Evolutionary conservation across 2,113 vertebrate species (phyloP), one percentile per base, ranked within the genome.

Genomic region (Apus apus): DNA sequence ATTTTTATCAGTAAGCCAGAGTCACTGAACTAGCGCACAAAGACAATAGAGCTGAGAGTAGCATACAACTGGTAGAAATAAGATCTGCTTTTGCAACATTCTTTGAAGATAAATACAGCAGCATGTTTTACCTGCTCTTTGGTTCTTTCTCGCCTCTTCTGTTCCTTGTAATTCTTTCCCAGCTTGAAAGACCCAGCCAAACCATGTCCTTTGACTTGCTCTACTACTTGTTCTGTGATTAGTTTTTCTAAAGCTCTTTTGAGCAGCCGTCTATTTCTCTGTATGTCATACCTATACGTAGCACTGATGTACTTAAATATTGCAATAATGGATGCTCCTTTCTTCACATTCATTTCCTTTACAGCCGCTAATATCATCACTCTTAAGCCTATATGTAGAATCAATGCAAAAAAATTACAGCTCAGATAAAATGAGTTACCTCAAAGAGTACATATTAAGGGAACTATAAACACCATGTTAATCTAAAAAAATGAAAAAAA

Each of bases 131-230:
- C 99, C 97, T 98, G 97, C 82, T 99, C 99, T 93, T 98, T 97
- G 18, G 96, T 83, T 89, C 97, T 97, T 36, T 97, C 97, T 80
- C 94, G 97, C 87, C 96, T 98, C 96, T 98, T 98, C 29, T 98
- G 98, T 77, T 99, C 99, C 92, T 98, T 99, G 96, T 99, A 99
- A 73, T 99, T 99, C 97, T 98, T 99, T 9, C 99, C 99, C 90
- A 99, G 89, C 85, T 98, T 99, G 95, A 99, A 99, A 26, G 99
- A 99, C 5, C 99, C 99, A 25, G 98, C 98, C 96, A 99, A 97
- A 81, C 99, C 99, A 45, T 99, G 98, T 80, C 99, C 99, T 98
- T 99, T 99, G 88, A 99, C 98, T 92, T 99, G 98, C 80, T 99
- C 98, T 43, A 99, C 98, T 88, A 99, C 91, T 76, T 98, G 98